phyloP scores from a whole-genome alignment of 2,888 invertebrate species.

The Exocentrus adspersus region DNA sequence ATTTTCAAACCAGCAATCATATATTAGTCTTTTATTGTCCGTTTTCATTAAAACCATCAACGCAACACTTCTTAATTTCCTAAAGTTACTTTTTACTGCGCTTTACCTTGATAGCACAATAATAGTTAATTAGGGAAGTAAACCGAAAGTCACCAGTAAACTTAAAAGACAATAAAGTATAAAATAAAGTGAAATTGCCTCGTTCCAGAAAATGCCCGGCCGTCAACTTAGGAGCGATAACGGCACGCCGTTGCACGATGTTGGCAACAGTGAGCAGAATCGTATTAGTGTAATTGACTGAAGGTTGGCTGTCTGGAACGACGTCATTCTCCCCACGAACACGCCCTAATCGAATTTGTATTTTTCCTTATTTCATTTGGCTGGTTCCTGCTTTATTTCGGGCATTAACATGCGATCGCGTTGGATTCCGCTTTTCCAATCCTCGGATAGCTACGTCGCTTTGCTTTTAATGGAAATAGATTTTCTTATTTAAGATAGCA shows the following conservation, averaged over 20 bases:
- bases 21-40: too few species aligned
- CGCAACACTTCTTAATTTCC: constrained; percentile 9
- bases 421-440: constrained; percentile 28
- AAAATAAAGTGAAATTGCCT: constrained; percentile 28
- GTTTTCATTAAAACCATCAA: constrained; percentile 2
- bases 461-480: constrained; percentile 3
- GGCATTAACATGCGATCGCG: constrained; percentile 43
- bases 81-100: constrained; percentile 7
- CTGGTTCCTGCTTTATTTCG: constrained; percentile 41
- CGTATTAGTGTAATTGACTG: constrained; percentile 62
- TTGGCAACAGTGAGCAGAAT: constrained; percentile 49
- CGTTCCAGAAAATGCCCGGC: constrained; percentile 44
- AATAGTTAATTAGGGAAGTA: constrained; percentile 22
- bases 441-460: not conserved
- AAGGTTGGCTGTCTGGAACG: constrained; percentile 64
- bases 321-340: constrained; percentile 64
- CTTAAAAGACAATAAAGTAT: constrained; percentile 22
- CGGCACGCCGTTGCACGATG: constrained; percentile 48
- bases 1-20: too few species aligned
- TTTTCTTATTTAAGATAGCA: constrained; percentile 15
- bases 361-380: constrained; percentile 51
- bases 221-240: constrained; percentile 48
- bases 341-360: constrained; percentile 59
- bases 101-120: constrained; percentile 12
- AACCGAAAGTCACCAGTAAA: constrained; percentile 25